Percentiles rank a stretch among this genome's conserved stretches.
These are phyloP conservation scores for Hemithea aestivaria DNA, from an alignment of 2,888 invertebrate species.

Conservation along the genomic window DNA sequence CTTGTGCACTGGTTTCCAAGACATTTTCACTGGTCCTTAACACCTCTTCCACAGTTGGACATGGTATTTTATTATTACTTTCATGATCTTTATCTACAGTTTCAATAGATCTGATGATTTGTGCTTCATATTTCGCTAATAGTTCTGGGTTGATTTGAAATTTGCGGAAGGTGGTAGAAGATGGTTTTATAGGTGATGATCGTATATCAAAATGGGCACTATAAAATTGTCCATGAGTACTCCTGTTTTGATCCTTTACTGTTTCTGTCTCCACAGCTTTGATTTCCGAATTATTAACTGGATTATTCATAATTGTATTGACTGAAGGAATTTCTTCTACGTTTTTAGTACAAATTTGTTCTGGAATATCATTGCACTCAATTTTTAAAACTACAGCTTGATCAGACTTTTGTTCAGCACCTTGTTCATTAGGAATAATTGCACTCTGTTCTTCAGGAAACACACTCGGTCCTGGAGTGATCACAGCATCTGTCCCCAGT, in stretches of 20 bases:
- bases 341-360: slow-evolving; percentile 9
- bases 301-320: slow-evolving; percentile 4
- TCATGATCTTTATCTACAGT: slow-evolving; percentile 33
- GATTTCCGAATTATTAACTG: background rate
- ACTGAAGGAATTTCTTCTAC: slow-evolving; percentile 7
- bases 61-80: slow-evolving; percentile 11
- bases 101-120: slow-evolving; percentile 53
- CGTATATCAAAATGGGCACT: slow-evolving; percentile 70
- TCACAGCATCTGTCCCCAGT: slow-evolving; percentile 47
- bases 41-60: slow-evolving; percentile 9
- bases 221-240: slow-evolving; percentile 53
- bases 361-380: slow-evolving; percentile 15
- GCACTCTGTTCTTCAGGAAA: slow-evolving; percentile 22
- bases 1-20: background rate
- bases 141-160: slow-evolving; percentile 66
- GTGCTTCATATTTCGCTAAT: slow-evolving; percentile 56
- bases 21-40: slow-evolving; percentile 10
- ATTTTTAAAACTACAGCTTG: slow-evolving; percentile 15
- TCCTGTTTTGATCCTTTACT: slow-evolving; percentile 30
- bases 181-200: slow-evolving; percentile 68
- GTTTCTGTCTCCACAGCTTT: slow-evolving; percentile 8
- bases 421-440: slow-evolving; percentile 18
- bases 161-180: slow-evolving; percentile 61
- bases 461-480: slow-evolving; percentile 7
- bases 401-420: slow-evolving; percentile 26